Evolutionary conservation across 2,113 vertebrate genomes (phyloP).

Genomic region (Stomatorhinus ivindoensis): DNA sequence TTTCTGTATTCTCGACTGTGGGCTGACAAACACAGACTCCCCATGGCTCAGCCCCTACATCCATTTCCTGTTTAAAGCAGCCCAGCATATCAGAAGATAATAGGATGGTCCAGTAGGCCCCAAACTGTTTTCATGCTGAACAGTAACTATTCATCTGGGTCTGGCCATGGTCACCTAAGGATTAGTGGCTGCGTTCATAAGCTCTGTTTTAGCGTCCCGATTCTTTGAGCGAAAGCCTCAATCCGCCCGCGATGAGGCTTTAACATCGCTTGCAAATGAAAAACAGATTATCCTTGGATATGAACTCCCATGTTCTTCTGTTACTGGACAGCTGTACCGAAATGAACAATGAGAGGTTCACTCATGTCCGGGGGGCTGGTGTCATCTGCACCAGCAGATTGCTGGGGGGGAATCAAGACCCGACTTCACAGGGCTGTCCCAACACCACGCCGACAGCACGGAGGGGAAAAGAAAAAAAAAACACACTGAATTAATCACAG

Average conservation of each 20-base stretch:
- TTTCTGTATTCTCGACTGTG: slow-evolving; percentile 66
- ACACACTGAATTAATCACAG: slow-evolving; percentile 47
- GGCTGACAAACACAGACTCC: slow-evolving; percentile 55
- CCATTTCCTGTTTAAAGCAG: slow-evolving; percentile 40
- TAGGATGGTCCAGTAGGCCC: slow-evolving; percentile 38
- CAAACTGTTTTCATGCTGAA: slow-evolving; percentile 47
- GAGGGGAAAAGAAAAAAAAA: slow-evolving; percentile 12
- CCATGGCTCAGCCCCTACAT: slow-evolving; percentile 41
- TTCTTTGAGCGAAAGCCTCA: slow-evolving; percentile 54
- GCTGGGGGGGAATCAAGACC: slow-evolving; percentile 37
- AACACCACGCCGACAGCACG: slow-evolving; percentile 25
- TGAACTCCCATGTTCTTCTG: slow-evolving; percentile 52
- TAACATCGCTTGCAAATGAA: slow-evolving; percentile 51
- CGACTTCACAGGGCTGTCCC: slow-evolving; percentile 42
- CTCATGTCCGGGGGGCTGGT: slow-evolving; percentile 35
- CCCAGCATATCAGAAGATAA: slow-evolving; percentile 47
- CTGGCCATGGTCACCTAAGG: slow-evolving; percentile 51
- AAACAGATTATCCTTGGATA: slow-evolving; percentile 66
- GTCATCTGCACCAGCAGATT: slow-evolving; percentile 50
- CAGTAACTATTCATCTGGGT: slow-evolving; percentile 48
- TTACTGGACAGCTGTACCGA: slow-evolving; percentile 48
- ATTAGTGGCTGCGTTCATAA: slow-evolving; percentile 43
- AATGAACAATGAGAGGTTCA: slow-evolving; percentile 49
- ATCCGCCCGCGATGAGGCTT: slow-evolving; percentile 55
- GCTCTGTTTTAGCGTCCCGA: slow-evolving; percentile 37